A percentile compares a stretch with the other conserved stretches of the same genome.
Conservation (phyloP, 1,140 invertebrate species). For the Drosophila tropicalis region DNA sequence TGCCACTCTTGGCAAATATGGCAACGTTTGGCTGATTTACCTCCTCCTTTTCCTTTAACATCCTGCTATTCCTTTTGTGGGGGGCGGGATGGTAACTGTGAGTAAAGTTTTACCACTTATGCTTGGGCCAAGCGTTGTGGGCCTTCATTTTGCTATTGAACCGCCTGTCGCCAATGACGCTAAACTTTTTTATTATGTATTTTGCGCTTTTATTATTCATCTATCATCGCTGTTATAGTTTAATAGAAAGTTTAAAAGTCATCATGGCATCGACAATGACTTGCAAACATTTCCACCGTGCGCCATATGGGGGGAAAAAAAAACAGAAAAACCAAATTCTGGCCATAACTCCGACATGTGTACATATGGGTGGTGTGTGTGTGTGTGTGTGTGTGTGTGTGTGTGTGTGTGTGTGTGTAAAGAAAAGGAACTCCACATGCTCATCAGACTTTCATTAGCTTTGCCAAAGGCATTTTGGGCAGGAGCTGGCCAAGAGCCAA, state of each 20-base stretch:
- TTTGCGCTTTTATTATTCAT: constrained; percentile 79
- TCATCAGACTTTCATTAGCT: constrained; percentile 28
- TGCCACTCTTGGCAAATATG: constrained; percentile 59
- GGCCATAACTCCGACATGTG: constrained; percentile 38
- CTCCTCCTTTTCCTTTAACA: constrained; percentile 4
- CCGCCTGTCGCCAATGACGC: constrained; percentile 66
- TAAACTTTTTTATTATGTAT: constrained; percentile 80
- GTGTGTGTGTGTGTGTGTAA: not conserved
- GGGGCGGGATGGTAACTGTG: not conserved
- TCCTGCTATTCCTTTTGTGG: too few relatives aligned
- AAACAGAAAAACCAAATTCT: not conserved
- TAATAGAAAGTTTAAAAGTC: constrained; percentile 82
- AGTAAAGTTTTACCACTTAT: constrained; percentile 10
- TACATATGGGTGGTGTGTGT: not conserved
- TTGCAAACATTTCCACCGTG: constrained; percentile 51
- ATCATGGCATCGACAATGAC: constrained; percentile 67
- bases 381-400: not conserved
- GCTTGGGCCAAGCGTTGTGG: constrained; percentile 2
- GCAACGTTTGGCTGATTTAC: constrained; percentile 54
- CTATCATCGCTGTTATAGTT: constrained; percentile 80
- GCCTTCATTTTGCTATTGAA: constrained; percentile 5
- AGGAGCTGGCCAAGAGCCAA: constrained; percentile 39
- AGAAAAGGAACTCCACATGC: not conserved
- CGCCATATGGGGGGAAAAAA: constrained; percentile 41
- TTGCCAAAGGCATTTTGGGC: constrained; percentile 15